These are phyloP conservation scores for Ariopsis seemanni DNA, from an alignment of 2,113 vertebrate genomes.

Conservation along the genomic window DNA sequence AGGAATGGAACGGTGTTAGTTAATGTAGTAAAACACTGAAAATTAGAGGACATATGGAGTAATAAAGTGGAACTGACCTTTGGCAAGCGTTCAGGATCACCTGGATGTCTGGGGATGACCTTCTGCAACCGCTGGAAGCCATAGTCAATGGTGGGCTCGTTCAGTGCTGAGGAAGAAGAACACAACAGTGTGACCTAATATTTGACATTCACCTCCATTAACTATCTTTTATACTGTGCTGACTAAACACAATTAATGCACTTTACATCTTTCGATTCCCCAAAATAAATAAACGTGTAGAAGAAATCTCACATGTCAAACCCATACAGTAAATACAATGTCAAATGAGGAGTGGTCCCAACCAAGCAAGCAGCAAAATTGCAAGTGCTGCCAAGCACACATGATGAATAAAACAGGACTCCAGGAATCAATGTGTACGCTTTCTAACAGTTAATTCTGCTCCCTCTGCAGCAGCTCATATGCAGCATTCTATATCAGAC, in stretches of 20 bases:
- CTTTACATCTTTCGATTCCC: neutral
- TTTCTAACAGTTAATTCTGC: conserved; percentile 38
- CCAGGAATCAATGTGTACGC: conserved; percentile 27
- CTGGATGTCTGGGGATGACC: conserved; percentile 95
- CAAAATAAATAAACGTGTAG: conserved; percentile 11
- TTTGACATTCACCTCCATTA: conserved; percentile 33
- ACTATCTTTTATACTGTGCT: neutral
- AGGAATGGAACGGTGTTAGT: neutral
- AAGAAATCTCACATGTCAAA: conserved; percentile 10
- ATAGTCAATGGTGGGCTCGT: conserved; percentile 96
- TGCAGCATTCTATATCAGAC: conserved; percentile 28
- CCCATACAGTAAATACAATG: neutral
- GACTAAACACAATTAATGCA: neutral
- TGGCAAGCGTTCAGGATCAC: conserved; percentile 94
- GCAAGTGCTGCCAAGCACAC: conserved; percentile 13
- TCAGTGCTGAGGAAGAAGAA: conserved; percentile 81
- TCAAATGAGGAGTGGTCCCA: conserved; percentile 30
- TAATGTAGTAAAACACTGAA: neutral
- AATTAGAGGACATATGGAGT: neutral
- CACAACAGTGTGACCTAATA: conserved; percentile 54
- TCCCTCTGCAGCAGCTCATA: conserved; percentile 17
- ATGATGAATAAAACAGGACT: conserved; percentile 49
- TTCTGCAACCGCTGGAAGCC: conserved; percentile 98
- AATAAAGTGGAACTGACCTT: conserved; percentile 77
- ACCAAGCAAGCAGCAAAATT: conserved; percentile 22